Conservation (phyloP, 2,888 invertebrate species). For the Horisme vitalbata region DNA sequence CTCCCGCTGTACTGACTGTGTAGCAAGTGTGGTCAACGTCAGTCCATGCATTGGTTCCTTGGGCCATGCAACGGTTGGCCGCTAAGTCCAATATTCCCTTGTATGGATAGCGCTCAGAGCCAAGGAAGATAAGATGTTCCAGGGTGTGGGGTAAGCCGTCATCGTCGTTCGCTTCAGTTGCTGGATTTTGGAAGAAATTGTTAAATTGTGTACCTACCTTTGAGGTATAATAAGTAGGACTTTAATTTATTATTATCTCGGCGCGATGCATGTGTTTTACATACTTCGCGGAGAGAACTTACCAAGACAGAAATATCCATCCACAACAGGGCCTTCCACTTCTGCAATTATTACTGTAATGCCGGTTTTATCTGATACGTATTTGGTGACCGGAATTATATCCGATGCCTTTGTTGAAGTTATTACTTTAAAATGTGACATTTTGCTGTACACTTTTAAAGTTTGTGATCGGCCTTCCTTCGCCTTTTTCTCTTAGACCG, state of each 20-base stretch:
- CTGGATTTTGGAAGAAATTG: slow-evolving; percentile 72
- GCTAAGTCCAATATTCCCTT: slow-evolving; percentile 94
- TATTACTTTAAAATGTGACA: slow-evolving; percentile 76
- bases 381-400: slow-evolving; percentile 90
- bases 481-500: no score
- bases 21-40: slow-evolving; percentile 94
- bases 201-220: background rate
- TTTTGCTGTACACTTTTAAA: no score
- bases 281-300: slow-evolving; percentile 51
- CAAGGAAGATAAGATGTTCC: slow-evolving; percentile 95
- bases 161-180: slow-evolving; percentile 95
- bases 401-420: slow-evolving; percentile 87
- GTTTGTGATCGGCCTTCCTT: no score
- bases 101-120: slow-evolving; percentile 94
- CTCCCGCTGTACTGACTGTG: slow-evolving; percentile 91
- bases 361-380: slow-evolving; percentile 90
- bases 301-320: slow-evolving; percentile 94
- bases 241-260: no score
- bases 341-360: slow-evolving; percentile 92
- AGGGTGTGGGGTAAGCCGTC: slow-evolving; percentile 96
- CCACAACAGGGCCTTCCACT: slow-evolving; percentile 95
- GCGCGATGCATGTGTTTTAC: no score
- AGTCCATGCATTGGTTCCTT: slow-evolving; percentile 96
- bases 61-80: slow-evolving; percentile 94
- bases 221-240: no score